Base-by-base conservation (phyloP, 2,888 invertebrate genomes). In the Netelia melanura region DNA sequence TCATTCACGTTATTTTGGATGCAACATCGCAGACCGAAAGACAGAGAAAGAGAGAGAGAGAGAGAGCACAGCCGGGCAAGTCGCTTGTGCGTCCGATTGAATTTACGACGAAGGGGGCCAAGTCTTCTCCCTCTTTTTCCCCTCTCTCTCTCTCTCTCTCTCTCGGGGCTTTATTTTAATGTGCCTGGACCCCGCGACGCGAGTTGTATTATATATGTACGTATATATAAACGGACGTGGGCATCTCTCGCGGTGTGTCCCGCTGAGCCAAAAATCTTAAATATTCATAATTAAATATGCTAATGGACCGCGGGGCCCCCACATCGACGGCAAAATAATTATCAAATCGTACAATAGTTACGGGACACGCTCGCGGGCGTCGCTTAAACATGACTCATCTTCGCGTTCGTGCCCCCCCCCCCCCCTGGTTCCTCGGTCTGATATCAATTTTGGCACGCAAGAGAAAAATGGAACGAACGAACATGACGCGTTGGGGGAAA, bases 221-320 rank as follows among this genome's bases (percentile, higher is more conserved):
- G 21, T 58, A 58, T 58, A 58, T 58, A 58, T 58, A 71, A 38
- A 25, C 76, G 21, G 52, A 62, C 68, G 70, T 74, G 87, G 85
- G 87, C 87, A 86, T 86, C 87, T 86, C 87, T 87, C 87, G 86
- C 79, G 65, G 80, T 82, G 89, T 88, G 85, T 90, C 92, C 92
- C 89, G 92, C 92, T 93, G 92, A 43, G 92, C 90, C 90, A 90
- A 92, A 92, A 92, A 92, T 92, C 90, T 91, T 90, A 92, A 93
- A 92, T 91, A 92, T 93, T 92, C 92, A 91, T 92, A 93, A 93
- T 93, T 92, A 93, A 92, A 93, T 92, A 93, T 93, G 92, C 92
- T 92, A 92, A 92, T 92, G 92, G 92, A 92, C 90, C 90, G 77
- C 76, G 89, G 48, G 58, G 88, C 89, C 38, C 38, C 38, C 91